Percentiles rank a stretch among this genome's conserved stretches.
Evolutionary conservation across 2,113 vertebrate species (phyloP).

Genomic region (Todiramphus saurophagus): DNA sequence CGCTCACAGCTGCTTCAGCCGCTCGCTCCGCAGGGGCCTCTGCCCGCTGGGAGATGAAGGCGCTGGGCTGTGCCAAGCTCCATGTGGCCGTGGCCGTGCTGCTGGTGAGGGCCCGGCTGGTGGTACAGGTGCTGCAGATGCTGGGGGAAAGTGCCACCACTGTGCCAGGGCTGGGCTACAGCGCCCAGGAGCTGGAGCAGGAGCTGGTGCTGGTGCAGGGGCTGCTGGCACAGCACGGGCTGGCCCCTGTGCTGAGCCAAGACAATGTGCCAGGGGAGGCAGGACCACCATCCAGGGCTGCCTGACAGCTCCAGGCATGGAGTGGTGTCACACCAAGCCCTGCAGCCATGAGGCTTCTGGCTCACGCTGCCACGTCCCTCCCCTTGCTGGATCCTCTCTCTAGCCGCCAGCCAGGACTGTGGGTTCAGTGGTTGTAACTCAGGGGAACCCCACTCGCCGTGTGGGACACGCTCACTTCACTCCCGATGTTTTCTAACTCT

Average conservation of each 20-base stretch:
- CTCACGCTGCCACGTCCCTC: rapidly evolving
- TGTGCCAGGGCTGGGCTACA: background rate
- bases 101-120: conserved; percentile 70
- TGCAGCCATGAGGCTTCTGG: background rate
- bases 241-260: background rate
- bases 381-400: background rate
- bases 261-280: background rate
- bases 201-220: conserved; percentile 54
- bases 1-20: rapidly evolving
- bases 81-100: conserved; percentile 70
- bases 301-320: background rate
- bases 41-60: conserved; percentile 64
- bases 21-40: background rate
- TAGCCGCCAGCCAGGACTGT: background rate
- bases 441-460: background rate
- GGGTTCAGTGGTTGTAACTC: background rate
- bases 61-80: conserved; percentile 74
- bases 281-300: rapidly evolving
- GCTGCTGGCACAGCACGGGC: conserved; percentile 62
- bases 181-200: conserved; percentile 48
- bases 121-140: conserved; percentile 31
- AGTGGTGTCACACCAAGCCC: rapidly evolving
- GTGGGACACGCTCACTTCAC: rapidly evolving
- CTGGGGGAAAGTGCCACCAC: background rate
- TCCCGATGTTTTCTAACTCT: background rate